Evolutionary conservation across 2,888 invertebrate species (phyloP), one percentile per base, ranked within the genome.

Genomic region (Lycocerus yunnanus): DNA sequence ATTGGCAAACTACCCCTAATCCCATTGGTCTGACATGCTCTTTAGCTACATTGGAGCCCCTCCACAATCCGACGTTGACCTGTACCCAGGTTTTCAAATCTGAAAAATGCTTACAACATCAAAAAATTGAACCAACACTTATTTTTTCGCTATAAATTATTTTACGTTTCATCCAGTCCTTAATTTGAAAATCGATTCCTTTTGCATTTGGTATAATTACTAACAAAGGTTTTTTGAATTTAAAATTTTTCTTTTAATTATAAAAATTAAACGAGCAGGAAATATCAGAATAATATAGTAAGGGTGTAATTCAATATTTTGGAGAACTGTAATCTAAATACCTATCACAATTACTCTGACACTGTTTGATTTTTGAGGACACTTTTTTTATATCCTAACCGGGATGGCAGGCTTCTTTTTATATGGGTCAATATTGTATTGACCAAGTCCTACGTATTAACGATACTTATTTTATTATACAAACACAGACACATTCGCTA

Each of bases 1-100:
- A 83, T 83, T 83, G 85, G 85, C 79, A 80, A 83, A 80, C 79
- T 80, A 78, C 18, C 82, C 80, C 80, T 85, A 85, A 85, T 85
- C 83, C 83, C 82, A 81, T 81, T 81, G 81, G 81, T 78, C 82
- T 83, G 82, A 81, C 80, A 80, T 83, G 83, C 80, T 83, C 81
- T 83, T 84, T 84, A 81, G 82, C 80, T 78, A 80, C 82, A 83
- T 83, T 83, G 83, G 83, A 78, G 82, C 81, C 82, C 82, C 81
- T 78, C 83, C 80, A 81, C 79, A 66, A 66, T 71, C 65, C 67
- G 71, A 74, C 72, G 76, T 77, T 77, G 77, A 78, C 79, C 79
- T 79, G 77, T 77, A 77, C 77, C 77, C 72, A 43, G 18, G 61
- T 63, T 63, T 63, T 63, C 61, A 18, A 63, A 63, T 63, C 61